Evolutionary conservation across 2,113 vertebrate genomes (phyloP), one percentile per base, ranked within the genome.

Genomic region (Limanda limanda): DNA sequence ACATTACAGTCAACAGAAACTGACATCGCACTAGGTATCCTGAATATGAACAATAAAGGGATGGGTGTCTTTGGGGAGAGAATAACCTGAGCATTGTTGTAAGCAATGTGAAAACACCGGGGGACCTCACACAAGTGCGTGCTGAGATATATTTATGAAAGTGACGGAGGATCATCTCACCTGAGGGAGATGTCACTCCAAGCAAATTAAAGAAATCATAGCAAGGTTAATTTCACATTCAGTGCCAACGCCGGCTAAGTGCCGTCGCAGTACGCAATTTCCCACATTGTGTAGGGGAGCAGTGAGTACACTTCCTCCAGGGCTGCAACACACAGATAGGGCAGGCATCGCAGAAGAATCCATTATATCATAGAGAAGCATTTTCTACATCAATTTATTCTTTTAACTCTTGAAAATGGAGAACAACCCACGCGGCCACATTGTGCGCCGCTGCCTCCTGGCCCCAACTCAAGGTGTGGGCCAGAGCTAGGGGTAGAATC

Each of bases 301-400:
- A 74, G 79, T 70, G 85, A 88, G 87, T 79, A 88, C 79, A 79
- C 87, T 90, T 92, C 92, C 92, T 93, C 87, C 84, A 91, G 90
- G 94, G 91, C 93, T 94, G 93, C 91, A 90, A 66, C 78, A 76
- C 72, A 83, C 86, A 93, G 94, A 95, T 94, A 95, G 89, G 86
- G 91, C 74, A 87, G 83, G 78, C 86, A 86, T 90, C 72, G 74
- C 82, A 84, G 76, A 91, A 85, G 85, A 94, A 92, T 92, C 82
- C 88, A 92, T 94, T 94, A 92, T 89, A 88, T 86, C 86, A 86
- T 59, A 79, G 70, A 90, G 80, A 87, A 83, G 85, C 80, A 79
- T 89, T 92, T 88, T 87, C 78, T 87, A 91, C 89, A 88, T 88
- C 90, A 82, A 91, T 91, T 91, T 88, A 84, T 92, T 83, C 86